These are phyloP conservation scores for Harpagoxenus sublaevis DNA, from an alignment of 2,888 invertebrate species.

Conservation along the genomic window DNA sequence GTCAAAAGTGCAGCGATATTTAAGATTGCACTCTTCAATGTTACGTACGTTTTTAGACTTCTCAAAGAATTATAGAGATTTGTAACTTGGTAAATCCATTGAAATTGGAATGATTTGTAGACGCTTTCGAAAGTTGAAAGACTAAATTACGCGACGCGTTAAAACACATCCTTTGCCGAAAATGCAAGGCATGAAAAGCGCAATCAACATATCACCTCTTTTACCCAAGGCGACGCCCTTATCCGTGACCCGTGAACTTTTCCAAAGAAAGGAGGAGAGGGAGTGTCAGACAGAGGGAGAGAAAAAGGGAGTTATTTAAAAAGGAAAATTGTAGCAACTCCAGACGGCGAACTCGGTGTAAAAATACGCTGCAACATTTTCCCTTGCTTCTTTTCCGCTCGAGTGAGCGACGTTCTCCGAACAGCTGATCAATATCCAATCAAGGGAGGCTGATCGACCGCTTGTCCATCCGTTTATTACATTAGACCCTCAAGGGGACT, in stretches of 20 bases:
- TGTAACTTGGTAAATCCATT: neutral
- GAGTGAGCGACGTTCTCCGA: conserved; percentile 28
- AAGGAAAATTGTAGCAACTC: conserved; percentile 19
- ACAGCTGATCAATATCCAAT: conserved; percentile 56
- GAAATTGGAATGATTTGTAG: neutral
- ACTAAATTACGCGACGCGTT: neutral
- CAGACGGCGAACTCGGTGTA: conserved; percentile 13
- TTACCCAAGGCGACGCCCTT: conserved; percentile 6
- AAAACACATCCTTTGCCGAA: neutral
- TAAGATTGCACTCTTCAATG: neutral
- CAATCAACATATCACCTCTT: conserved; percentile 10
- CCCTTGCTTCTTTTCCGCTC: conserved; percentile 31
- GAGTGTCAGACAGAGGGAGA: neutral
- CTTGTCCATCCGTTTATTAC: conserved; percentile 59
- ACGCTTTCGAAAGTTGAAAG: neutral
- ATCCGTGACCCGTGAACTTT: conserved; percentile 22
- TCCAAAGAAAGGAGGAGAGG: neutral
- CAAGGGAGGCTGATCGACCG: conserved; percentile 53
- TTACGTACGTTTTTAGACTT: neutral
- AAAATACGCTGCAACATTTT: conserved; percentile 35
- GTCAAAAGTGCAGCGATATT: neutral
- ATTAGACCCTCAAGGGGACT: conserved; percentile 55
- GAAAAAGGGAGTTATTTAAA: conserved; percentile 17
- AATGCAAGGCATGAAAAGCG: neutral
- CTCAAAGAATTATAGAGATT: neutral